These are phyloP conservation scores for Cynaeus angustus DNA, from an alignment of 2,888 invertebrate species.

Conservation along the genomic window DNA sequence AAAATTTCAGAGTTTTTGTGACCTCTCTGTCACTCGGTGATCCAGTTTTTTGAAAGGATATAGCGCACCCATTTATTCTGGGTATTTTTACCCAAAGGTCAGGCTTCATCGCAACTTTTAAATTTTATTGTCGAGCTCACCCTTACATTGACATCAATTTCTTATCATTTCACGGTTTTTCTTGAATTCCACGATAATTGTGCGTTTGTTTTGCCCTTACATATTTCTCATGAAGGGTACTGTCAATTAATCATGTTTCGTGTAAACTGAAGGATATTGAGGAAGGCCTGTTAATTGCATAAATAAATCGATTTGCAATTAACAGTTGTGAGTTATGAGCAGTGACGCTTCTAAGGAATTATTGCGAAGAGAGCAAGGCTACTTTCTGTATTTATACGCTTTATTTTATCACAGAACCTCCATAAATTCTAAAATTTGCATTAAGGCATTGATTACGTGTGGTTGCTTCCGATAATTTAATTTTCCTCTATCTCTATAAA, in stretches of 20 bases:
- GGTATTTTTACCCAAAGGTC: no score
- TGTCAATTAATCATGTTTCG: conserved; percentile 10
- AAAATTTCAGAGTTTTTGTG: no score
- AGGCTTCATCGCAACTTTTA: neutral
- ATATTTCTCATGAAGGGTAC: neutral
- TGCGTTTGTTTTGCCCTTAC: neutral
- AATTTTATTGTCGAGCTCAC: neutral
- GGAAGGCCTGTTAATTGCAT: neutral
- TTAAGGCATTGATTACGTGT: no score
- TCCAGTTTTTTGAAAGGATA: no score
- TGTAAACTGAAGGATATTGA: conserved; percentile 2
- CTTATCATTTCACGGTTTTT: conserved; percentile 8
- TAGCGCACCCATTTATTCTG: no score
- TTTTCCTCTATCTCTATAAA: no score
- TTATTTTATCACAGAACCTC: no score
- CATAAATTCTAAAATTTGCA: no score
- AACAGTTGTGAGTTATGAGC: no score
- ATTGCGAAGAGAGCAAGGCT: neutral
- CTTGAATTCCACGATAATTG: neutral
- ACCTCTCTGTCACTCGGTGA: no score
- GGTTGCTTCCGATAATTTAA: no score
- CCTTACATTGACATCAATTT: neutral
- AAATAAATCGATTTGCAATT: neutral
- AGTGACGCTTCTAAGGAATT: neutral
- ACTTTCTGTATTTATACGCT: no score